Percentiles rank a stretch among this genome's conserved stretches.
These are phyloP conservation scores for Drosophila koepferae DNA, from an alignment of 2,888 invertebrate genomes.

Conservation along the genomic window DNA sequence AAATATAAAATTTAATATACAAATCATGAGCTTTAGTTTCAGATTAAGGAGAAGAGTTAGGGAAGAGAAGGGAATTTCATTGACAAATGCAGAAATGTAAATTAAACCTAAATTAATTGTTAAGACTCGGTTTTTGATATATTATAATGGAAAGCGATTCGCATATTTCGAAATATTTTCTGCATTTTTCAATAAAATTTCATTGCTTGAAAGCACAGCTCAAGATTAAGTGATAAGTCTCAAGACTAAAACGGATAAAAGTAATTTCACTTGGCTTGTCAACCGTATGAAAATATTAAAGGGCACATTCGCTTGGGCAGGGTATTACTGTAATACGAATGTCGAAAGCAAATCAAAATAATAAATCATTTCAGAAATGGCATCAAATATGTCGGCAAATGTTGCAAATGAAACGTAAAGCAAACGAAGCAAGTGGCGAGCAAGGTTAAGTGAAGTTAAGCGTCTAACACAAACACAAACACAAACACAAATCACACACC, in stretches of 20 bases:
- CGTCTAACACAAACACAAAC: conserved; percentile 57
- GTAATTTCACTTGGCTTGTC: background rate
- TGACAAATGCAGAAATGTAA: too few species aligned
- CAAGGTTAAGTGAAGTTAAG: conserved; percentile 80
- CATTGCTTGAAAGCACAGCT: background rate
- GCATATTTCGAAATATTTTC: too few species aligned
- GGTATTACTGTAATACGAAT: conserved; percentile 56
- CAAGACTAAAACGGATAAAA: background rate
- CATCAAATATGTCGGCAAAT: conserved; percentile 82
- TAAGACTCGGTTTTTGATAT: too few species aligned
- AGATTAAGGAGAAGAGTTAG: too few species aligned
- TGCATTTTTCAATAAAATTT: too few species aligned
- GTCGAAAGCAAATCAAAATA: conserved; percentile 79
- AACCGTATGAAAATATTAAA: background rate
- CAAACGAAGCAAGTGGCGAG: conserved; percentile 69
- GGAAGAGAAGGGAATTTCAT: too few species aligned
- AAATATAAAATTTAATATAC: background rate
- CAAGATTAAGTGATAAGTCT: too few species aligned
- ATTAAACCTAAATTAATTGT: too few species aligned
- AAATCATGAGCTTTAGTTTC: too few species aligned
- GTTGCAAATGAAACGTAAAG: conserved; percentile 80
- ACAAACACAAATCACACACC: conserved; percentile 41
- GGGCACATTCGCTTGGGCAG: conserved; percentile 11
- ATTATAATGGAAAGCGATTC: too few species aligned
- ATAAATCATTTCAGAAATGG: conserved; percentile 80